Conservation (phyloP, 92 coral and sea anemone species). For the Heliopora coerulea region DNA sequence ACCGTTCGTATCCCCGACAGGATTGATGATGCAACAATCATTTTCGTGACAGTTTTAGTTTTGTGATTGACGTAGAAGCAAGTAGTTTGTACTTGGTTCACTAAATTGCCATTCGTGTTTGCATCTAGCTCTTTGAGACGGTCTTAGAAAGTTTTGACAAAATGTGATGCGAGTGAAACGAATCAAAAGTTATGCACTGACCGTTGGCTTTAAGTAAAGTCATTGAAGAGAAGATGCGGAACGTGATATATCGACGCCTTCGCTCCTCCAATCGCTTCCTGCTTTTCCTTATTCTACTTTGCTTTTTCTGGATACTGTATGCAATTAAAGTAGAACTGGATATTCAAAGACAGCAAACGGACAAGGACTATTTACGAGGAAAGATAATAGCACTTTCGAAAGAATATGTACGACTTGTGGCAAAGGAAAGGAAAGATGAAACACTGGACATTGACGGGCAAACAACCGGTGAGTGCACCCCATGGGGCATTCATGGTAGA, state of each 20-base stretch:
- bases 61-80: too few species aligned
- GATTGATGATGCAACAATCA: too few species aligned
- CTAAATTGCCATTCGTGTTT: too few species aligned
- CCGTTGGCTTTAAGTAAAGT: too few species aligned
- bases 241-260: neutral
- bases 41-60: too few species aligned
- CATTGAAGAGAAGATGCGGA: neutral
- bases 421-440: conserved; percentile 67
- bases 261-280: conserved; percentile 72
- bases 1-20: too few species aligned
- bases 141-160: too few species aligned
- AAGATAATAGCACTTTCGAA: conserved; percentile 76
- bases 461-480: conserved; percentile 35
- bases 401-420: conserved; percentile 77
- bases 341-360: conserved; percentile 66
- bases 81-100: too few species aligned
- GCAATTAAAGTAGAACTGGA: conserved; percentile 73
- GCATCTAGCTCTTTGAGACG: too few species aligned
- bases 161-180: too few species aligned
- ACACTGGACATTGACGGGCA: conserved; percentile 58
- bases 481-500: too few species aligned
- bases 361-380: conserved; percentile 53
- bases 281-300: conserved; percentile 50
- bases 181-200: too few species aligned
- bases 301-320: conserved; percentile 89